These are phyloP conservation scores for Aphelocoma californica DNA, from an alignment of 2,797 vertebrate genomes.

Conservation along the genomic window DNA sequence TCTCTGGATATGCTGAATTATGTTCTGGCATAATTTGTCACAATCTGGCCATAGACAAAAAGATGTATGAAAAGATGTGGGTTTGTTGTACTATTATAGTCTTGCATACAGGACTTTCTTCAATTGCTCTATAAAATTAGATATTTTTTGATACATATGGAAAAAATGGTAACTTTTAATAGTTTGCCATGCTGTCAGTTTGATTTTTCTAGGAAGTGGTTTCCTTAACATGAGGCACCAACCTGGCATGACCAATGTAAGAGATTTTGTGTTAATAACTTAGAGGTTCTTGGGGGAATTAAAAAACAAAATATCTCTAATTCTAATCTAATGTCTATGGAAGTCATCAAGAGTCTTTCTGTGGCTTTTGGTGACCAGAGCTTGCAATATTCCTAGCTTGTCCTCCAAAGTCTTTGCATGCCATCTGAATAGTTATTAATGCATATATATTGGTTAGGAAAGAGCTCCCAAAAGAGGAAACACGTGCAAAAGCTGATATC, in stretches of 20 bases:
- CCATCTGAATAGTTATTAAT: background rate
- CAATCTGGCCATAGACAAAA: background rate
- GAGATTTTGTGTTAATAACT: background rate
- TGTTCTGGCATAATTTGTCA: background rate
- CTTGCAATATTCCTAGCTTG: background rate
- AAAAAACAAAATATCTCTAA: background rate
- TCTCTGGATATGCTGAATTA: background rate
- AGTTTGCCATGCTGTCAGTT: fast-evolving
- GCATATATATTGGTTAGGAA: background rate
- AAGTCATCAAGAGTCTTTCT: background rate
- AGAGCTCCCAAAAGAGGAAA: background rate
- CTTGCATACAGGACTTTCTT: background rate
- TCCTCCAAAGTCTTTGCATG: background rate
- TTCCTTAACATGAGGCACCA: background rate
- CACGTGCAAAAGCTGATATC: background rate
- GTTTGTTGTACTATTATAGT: background rate
- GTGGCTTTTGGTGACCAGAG: background rate
- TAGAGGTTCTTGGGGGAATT: background rate
- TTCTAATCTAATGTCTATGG: background rate
- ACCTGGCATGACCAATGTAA: background rate
- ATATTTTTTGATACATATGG: background rate
- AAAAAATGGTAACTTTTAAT: background rate
- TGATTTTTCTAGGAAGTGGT: background rate
- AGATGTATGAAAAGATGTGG: background rate
- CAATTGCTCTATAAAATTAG: background rate